A percentile compares a stretch with the other conserved stretches of the same genome.
Conservation (phyloP, 2,797 vertebrate genomes). For the Sebastes oblongus region DNA sequence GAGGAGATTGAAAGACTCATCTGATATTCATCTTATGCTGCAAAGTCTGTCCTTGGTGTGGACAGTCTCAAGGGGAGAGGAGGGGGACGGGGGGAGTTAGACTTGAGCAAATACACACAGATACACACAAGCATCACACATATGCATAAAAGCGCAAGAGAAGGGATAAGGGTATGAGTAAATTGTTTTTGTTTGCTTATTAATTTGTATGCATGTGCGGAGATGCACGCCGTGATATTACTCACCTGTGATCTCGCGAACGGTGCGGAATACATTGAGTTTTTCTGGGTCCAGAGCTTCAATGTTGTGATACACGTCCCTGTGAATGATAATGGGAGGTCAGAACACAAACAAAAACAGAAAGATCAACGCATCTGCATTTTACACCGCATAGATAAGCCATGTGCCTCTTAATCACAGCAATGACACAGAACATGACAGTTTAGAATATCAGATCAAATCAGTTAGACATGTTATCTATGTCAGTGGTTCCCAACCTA, state of each 20-base stretch:
- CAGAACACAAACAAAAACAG: background rate
- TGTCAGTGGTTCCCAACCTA: no score
- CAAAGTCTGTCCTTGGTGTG: constrained; percentile 68
- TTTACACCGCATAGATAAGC: background rate
- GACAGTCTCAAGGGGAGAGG: constrained; percentile 37
- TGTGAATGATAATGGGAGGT: constrained; percentile 59
- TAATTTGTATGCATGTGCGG: background rate
- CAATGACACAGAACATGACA: background rate
- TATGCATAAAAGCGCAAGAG: background rate
- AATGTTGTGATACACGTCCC: constrained; percentile 95
- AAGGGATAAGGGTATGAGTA: background rate
- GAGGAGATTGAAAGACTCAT: constrained; percentile 75
- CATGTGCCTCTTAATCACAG: background rate
- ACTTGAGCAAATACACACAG: constrained; percentile 44
- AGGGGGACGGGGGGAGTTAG: background rate
- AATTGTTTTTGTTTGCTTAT: background rate
- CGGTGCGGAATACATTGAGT: constrained; percentile 93
- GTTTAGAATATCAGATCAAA: background rate
- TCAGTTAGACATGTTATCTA: background rate
- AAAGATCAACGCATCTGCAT: background rate
- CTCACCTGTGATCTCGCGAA: constrained; percentile 96
- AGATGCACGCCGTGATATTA: background rate
- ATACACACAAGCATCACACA: constrained; percentile 10
- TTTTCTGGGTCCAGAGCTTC: constrained; percentile 96
- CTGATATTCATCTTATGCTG: constrained; percentile 77